Conservation (phyloP, 2,113 vertebrate genomes). For the Hemibagrus wyckioides region DNA sequence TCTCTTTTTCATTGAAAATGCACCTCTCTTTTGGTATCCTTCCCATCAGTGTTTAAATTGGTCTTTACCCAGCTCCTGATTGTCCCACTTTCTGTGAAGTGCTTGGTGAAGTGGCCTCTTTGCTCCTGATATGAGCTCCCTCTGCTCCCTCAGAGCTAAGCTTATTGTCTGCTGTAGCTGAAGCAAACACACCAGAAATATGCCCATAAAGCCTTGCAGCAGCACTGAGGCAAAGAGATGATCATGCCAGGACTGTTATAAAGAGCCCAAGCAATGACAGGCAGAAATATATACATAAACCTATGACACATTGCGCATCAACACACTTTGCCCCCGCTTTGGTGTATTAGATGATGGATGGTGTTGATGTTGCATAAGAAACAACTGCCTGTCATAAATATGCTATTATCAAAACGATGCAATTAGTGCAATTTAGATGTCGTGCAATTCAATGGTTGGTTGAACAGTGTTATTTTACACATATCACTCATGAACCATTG, state of each 20-base stretch:
- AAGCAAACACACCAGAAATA: constrained; percentile 1
- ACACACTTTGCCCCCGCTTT: neutral
- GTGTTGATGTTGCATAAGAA: neutral
- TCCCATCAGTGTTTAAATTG: constrained; percentile 21
- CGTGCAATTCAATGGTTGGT: neutral
- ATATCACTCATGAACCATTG: neutral
- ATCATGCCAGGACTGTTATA: neutral
- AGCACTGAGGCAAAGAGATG: neutral
- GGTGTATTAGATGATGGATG: neutral
- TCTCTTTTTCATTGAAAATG: constrained; percentile 9
- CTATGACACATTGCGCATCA: neutral
- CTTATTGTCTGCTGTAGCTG: constrained; percentile 4
- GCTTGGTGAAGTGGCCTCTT: constrained; percentile 22
- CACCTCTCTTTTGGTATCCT: neutral
- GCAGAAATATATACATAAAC: neutral
- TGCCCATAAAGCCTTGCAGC: neutral
- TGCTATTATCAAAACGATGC: neutral
- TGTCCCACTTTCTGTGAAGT: constrained; percentile 41
- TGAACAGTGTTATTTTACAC: neutral
- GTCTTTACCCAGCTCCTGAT: constrained; percentile 24
- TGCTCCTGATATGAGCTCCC: neutral
- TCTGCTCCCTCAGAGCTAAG: neutral
- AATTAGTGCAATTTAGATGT: neutral
- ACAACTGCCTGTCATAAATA: neutral
- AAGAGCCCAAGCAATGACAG: neutral